Conservation (phyloP, 2,888 invertebrate species). For the Heteromyza rotundicornis region DNA sequence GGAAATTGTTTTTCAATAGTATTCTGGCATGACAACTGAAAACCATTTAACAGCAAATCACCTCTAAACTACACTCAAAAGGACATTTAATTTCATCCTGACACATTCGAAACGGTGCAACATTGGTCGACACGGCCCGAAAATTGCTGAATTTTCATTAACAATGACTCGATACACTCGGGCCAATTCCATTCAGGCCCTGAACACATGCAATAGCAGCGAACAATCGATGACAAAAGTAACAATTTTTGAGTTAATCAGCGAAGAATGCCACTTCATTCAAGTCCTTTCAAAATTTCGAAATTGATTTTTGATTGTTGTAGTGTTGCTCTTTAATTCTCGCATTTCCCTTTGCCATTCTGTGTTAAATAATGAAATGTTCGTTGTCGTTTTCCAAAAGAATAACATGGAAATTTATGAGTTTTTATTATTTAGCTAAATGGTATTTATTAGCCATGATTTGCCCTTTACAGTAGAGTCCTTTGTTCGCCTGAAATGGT, state of each 20-base stretch:
- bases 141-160: too few relatives aligned
- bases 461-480: constrained; percentile 30
- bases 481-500: constrained; percentile 15
- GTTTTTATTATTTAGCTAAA: constrained; percentile 27
- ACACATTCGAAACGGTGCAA: not conserved
- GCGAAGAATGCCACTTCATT: constrained; percentile 27
- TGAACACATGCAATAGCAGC: too few relatives aligned
- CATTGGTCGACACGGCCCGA: constrained; percentile 8
- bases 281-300: constrained; percentile 26
- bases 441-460: constrained; percentile 36
- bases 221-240: constrained; percentile 18
- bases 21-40: constrained; percentile 17
- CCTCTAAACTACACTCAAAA: constrained; percentile 28
- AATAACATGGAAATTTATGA: constrained; percentile 37
- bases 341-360: constrained; percentile 24
- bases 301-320: constrained; percentile 41
- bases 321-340: constrained; percentile 35
- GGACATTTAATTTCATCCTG: constrained; percentile 17
- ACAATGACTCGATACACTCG: too few relatives aligned
- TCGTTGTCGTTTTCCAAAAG: too few relatives aligned
- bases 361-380: constrained; percentile 4
- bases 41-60: constrained; percentile 31
- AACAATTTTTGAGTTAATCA: constrained; percentile 21
- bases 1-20: constrained; percentile 3
- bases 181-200: too few relatives aligned